Percentiles rank a stretch among this genome's conserved stretches.
phyloP scores from a whole-genome alignment of 2,113 vertebrate genomes.

The Daphoenositta chrysoptera region DNA sequence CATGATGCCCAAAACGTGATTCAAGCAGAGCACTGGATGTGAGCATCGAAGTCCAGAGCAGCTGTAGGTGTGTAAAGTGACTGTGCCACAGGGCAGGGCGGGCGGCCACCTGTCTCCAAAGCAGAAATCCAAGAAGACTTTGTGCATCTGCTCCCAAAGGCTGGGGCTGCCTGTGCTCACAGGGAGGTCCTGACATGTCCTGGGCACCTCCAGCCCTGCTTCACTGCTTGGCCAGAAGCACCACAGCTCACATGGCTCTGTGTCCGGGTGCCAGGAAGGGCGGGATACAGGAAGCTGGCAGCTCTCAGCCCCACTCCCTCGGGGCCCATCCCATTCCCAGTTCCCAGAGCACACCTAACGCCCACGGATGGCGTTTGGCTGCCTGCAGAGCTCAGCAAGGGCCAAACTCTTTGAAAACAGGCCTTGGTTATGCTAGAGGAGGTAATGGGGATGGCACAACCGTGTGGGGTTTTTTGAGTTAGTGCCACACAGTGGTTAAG shows the following conservation, averaged over 20 bases:
- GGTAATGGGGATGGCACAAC: background rate
- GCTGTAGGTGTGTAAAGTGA: background rate
- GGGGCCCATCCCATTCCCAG: background rate
- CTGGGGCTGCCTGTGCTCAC: background rate
- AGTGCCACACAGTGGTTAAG: accelerated
- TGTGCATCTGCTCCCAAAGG: background rate
- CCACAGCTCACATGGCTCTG: background rate
- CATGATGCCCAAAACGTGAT: background rate
- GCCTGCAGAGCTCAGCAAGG: background rate
- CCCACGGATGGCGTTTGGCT: background rate
- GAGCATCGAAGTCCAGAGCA: background rate
- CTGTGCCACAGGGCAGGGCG: accelerated
- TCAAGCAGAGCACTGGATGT: background rate
- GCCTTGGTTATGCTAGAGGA: background rate
- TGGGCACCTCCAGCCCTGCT: background rate
- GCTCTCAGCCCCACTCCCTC: background rate
- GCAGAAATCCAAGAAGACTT: background rate
- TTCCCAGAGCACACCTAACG: conserved; percentile 44
- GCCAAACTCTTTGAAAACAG: background rate
- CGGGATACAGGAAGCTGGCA: background rate
- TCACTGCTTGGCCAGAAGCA: background rate
- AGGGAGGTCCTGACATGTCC: background rate
- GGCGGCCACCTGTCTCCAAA: accelerated
- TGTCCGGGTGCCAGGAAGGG: background rate
- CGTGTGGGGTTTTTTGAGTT: background rate